A percentile compares a stretch with the other conserved stretches of the same genome.
Conservation (phyloP, 2,113 vertebrate species). For the Phaetusa simplex region DNA sequence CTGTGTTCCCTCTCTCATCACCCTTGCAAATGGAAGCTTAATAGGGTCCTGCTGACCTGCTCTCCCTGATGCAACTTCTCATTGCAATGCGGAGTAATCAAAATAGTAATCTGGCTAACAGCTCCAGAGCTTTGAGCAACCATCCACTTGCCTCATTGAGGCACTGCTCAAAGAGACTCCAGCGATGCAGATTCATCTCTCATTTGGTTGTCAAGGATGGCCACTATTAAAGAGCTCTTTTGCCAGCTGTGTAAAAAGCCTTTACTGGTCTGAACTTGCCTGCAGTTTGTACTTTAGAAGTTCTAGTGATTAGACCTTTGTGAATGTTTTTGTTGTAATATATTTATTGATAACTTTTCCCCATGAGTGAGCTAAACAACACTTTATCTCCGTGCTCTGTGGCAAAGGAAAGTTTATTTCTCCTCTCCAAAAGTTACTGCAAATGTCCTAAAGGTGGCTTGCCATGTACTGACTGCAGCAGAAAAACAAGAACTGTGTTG, state of each 20-base stretch:
- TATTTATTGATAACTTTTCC: background rate
- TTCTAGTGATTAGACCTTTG: background rate
- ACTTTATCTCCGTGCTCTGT: background rate
- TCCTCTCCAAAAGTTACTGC: background rate
- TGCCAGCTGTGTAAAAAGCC: background rate
- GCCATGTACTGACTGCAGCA: background rate
- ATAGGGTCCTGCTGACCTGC: background rate
- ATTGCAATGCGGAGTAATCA: background rate
- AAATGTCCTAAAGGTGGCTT: background rate
- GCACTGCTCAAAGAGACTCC: background rate
- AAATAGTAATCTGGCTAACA: background rate
- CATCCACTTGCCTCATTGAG: fast-evolving
- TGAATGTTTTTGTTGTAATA: background rate
- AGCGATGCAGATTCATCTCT: background rate
- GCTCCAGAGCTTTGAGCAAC: background rate
- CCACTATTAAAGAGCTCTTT: background rate
- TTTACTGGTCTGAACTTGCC: background rate
- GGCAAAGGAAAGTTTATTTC: background rate
- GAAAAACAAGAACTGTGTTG: background rate
- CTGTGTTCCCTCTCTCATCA: background rate
- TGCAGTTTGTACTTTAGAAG: background rate
- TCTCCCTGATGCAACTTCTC: background rate
- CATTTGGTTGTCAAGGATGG: background rate
- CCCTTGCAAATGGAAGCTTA: background rate
- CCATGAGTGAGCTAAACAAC: background rate